A percentile compares a stretch with the other conserved stretches of the same genome.
Conservation (phyloP, 2,797 vertebrate genomes). For the Pseudocheirus occidentalis region DNA sequence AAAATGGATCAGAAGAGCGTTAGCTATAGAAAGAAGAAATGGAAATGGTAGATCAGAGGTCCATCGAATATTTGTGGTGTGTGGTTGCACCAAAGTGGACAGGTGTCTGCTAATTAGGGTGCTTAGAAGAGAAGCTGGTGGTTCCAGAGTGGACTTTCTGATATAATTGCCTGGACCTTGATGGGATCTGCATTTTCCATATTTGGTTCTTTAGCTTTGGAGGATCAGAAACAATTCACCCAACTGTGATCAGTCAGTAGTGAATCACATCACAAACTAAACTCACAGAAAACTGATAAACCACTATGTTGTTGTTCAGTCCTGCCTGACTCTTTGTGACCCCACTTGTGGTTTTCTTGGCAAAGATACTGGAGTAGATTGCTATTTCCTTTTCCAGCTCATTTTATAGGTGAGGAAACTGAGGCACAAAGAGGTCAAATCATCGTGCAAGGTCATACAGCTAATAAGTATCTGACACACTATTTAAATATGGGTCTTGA, state of each 20-base stretch:
- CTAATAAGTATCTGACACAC: not conserved
- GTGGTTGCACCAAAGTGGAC: not conserved
- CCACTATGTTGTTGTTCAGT: not conserved
- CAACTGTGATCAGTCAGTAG: not conserved
- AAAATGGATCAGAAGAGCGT: not conserved
- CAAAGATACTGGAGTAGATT: not conserved
- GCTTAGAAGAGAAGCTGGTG: not conserved
- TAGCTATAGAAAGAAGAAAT: not conserved
- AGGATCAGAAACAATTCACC: not conserved
- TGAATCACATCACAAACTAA: not conserved
- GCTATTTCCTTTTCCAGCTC: not conserved
- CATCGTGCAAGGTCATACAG: not conserved
- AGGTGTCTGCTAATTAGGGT: not conserved
- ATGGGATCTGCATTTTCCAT: not conserved
- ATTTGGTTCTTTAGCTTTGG: not conserved
- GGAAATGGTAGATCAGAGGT: not conserved
- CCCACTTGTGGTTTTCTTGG: not conserved
- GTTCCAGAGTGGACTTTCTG: too few species aligned
- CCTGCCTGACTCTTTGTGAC: not conserved
- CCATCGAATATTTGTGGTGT: not conserved
- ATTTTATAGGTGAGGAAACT: not conserved
- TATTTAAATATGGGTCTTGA: not conserved
- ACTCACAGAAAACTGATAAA: not conserved
- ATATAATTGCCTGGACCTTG: too few species aligned
- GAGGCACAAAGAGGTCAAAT: not conserved